Evolutionary conservation across 2,888 invertebrate species (phyloP), one percentile per base, ranked within the genome.

Genomic region (Orchesellides sinensis): DNA sequence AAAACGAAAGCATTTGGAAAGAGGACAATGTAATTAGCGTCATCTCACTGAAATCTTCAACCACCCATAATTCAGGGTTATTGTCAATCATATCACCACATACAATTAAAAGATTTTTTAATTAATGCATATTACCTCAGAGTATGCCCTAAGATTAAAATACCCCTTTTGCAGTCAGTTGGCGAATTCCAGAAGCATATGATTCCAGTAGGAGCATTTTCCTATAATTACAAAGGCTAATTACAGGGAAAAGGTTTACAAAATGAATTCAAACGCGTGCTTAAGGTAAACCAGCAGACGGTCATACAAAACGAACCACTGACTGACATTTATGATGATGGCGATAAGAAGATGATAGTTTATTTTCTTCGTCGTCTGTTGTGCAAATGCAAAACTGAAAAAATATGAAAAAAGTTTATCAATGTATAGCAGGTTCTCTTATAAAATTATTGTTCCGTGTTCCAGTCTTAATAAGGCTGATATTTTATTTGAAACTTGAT

Each of bases 21-120:
- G n/a, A 70, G 65, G 65, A 79, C 78, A 78, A 61, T 68, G 69
- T 70, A 79, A 79, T 72, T 79, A 79, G 79, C 70, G 63, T 79
- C 70, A 70, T 70, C 79, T 65, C 63, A 65, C 54, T 70, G 70
- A 72, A 65, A 54, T 72, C 40, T 17, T 45, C 70, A 79, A 56
- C 79, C 79, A 79, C 79, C 79, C 79, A 79, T 54, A 79, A 63
- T 69, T 45, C 72, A 25, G 52, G 45, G 27, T 45, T 35, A 27
- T 70, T 79, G 79, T 79, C 79, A 79, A 79, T 79, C 79, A 79
- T 40, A 40, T 47, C 27, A 45, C 5, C 40, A 49, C 65, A 72
- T 63, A 54, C 63, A 70, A 79, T 79, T 72, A 70, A 79, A 74
- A 70, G 72, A 40, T 29, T 63, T 65, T 68, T 79, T 79, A 79